Evolutionary conservation across 1,140 invertebrate species (phyloP).

Genomic region (Drosophila paulistorum): DNA sequence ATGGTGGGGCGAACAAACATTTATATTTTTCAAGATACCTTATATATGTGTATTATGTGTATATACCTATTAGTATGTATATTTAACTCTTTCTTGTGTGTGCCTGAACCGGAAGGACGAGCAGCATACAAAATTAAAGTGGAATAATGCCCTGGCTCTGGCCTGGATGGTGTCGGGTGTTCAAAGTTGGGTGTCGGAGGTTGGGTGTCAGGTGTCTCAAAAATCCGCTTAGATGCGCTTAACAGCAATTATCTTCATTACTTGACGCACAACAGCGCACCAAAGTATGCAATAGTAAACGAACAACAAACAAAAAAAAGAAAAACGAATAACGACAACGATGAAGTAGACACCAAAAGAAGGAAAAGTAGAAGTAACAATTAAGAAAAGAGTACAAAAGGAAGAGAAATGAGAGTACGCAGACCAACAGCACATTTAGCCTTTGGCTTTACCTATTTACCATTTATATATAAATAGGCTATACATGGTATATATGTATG

Average conservation of each 20-base stretch:
- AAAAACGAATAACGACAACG: background rate
- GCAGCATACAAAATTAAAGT: constrained; percentile 1
- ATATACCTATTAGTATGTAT: background rate
- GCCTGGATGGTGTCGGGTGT: background rate
- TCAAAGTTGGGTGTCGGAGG: background rate
- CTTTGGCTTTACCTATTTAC: constrained; percentile 19
- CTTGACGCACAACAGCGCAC: constrained; percentile 50
- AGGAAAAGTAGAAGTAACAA: constrained; percentile 51
- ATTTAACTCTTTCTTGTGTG: background rate
- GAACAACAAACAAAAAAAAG: background rate
- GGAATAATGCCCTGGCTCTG: background rate
- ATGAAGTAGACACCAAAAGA: constrained; percentile 41
- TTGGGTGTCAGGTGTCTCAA: constrained; percentile 41
- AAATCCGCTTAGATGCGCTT: constrained; percentile 76
- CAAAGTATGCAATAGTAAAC: constrained; percentile 59
- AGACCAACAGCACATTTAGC: constrained; percentile 43
- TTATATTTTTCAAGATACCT: background rate
- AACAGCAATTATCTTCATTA: constrained; percentile 81
- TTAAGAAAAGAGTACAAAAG: constrained; percentile 37
- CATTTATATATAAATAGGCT: background rate
- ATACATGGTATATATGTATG: background rate
- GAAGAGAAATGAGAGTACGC: too few relatives aligned
- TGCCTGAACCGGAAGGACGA: background rate
- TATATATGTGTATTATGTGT: background rate
- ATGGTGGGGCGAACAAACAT: background rate